Evolutionary conservation across 2,797 vertebrate genomes (phyloP), one percentile per base, ranked within the genome.

Genomic region (Bradypus variegatus): DNA sequence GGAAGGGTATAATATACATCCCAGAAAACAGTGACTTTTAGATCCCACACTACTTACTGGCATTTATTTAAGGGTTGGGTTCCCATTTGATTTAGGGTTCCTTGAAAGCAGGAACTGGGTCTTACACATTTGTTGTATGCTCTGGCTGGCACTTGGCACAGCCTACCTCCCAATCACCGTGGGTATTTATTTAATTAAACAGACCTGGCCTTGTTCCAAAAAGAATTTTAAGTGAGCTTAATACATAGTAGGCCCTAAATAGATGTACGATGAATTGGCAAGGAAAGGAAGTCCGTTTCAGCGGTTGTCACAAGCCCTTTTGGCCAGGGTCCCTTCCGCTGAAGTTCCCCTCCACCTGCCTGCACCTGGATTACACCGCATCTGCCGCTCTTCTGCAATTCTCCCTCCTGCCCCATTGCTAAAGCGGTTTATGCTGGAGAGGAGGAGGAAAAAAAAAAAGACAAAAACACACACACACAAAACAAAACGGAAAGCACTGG

Each of bases 131-230:
- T 67, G 14, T 82, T 80, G 82, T 91, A 83, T 90, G 91, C 36
- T 64, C 86, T 82, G 62, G 50, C 80, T 88, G 78, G 81, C 89
- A 70, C 75, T 85, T 94, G 94, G 94, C 94, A 2, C n/a, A 33
- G 41, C 58, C 58, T 23, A 8, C 21, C 21, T 21, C 58, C 58
- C 5, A 19, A 19, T 8, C 88, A 33, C 81, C 25, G 94, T 94
- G 91, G 86, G 94, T 90, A 92, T 69, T 94, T 96, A 95, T 93
- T 95, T 94, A 95, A 95, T 95, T 94, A 95, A 92, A 93, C 84
- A 94, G 85, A 92, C 19, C 65, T 94, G 95, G 93, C 88, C 33
- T 94, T 86, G 76, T 75, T 91, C 94, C 95, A 82, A 84, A 93
- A 86, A 60, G 86, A 64, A 86, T 91, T 94, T 89, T 79, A 84